Evolutionary conservation across 92 coral and sea anemone genomes (phyloP).

Genomic region (Hydrozoanthus gracilis): DNA sequence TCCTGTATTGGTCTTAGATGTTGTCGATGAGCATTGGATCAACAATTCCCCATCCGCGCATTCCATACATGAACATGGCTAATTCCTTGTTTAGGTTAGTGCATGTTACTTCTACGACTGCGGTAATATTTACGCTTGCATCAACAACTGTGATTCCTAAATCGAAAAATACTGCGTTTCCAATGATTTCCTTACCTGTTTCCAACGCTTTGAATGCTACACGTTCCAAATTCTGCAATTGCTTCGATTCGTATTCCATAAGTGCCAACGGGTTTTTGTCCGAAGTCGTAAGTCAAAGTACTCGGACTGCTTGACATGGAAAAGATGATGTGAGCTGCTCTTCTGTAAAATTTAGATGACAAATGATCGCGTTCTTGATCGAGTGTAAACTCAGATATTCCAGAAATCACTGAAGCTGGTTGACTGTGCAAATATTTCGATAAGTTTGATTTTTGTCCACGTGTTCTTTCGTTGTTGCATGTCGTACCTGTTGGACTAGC

Average conservation of each 20-base stretch:
- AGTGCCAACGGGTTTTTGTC: background rate
- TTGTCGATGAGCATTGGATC: too few relatives aligned
- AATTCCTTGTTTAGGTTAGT: too few relatives aligned
- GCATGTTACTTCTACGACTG: too few relatives aligned
- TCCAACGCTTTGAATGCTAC: background rate
- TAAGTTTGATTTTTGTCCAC: background rate
- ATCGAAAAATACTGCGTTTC: too few relatives aligned
- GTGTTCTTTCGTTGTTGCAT: too few relatives aligned
- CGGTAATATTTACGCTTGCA: too few relatives aligned
- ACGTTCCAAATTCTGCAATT: background rate
- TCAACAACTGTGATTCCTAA: too few relatives aligned
- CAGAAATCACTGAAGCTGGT: background rate
- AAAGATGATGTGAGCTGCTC: background rate
- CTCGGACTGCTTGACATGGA: background rate
- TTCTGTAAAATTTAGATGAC: background rate
- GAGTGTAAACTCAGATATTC: background rate
- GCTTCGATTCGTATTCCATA: background rate
- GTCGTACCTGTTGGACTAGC: too few relatives aligned
- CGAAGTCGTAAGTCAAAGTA: background rate
- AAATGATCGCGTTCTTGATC: background rate
- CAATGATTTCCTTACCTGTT: too few relatives aligned
- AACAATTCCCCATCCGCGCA: too few relatives aligned
- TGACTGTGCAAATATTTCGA: background rate
- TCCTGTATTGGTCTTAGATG: too few relatives aligned
- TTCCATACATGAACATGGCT: too few relatives aligned